phyloP scores from a whole-genome alignment of 2,888 invertebrate species.

The Eilema sororculum region DNA sequence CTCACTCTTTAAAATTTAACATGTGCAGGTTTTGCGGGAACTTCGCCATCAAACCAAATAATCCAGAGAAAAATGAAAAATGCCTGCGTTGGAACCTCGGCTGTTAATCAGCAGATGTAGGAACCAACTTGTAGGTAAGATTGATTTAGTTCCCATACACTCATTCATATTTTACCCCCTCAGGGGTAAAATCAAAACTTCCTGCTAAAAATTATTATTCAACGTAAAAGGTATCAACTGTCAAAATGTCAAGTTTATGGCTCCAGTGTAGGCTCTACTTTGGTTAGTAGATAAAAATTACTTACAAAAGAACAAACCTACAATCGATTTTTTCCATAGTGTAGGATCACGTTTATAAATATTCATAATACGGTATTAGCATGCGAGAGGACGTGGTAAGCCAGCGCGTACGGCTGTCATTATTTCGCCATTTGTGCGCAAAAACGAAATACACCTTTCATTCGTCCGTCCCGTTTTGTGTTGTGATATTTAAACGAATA shows the following conservation, averaged over 20 bases:
- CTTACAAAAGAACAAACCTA: constrained; percentile 12
- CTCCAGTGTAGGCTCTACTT: background rate
- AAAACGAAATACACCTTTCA: constrained; percentile 76
- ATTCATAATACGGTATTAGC: constrained; percentile 82
- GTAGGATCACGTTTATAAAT: constrained; percentile 81
- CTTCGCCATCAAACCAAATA: too few species aligned
- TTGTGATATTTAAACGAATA: constrained; percentile 44
- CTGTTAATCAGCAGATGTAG: background rate
- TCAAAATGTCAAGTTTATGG: background rate
- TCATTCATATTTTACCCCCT: background rate
- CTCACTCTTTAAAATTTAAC: too few species aligned
- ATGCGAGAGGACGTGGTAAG: constrained; percentile 72
- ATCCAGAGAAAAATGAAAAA: too few species aligned
- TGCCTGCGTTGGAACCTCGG: background rate
- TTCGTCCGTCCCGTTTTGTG: constrained; percentile 50
- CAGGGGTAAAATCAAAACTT: background rate
- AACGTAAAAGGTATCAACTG: background rate
- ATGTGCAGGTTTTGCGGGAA: background rate
- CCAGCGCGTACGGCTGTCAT: constrained; percentile 75
- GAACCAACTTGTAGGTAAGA: background rate
- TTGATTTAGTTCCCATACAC: too few species aligned
- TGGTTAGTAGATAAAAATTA: background rate
- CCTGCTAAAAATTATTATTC: background rate
- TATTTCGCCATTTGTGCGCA: constrained; percentile 83
- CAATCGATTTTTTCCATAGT: constrained; percentile 58